Conservation (phyloP, 1,140 invertebrate genomes). For the Phenacoccus solenopsis region DNA sequence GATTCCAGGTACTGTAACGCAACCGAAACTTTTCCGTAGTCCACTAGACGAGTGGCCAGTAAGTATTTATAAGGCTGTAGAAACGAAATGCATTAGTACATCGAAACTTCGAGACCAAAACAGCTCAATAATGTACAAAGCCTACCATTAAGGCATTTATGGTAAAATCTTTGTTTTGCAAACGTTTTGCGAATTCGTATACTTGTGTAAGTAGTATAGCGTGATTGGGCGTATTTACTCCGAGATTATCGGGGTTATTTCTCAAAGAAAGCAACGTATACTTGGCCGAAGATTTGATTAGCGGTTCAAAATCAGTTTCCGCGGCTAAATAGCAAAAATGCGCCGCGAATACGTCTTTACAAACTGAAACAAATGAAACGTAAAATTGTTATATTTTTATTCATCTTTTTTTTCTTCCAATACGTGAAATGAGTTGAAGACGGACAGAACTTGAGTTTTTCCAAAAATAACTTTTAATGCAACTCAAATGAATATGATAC, state of each 20-base stretch:
- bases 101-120: conserved; percentile 20
- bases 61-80: conserved; percentile 56
- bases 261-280: conserved; percentile 68
- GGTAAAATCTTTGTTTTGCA: conserved; percentile 60
- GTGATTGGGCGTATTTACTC: conserved; percentile 43
- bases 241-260: conserved; percentile 28
- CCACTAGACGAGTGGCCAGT: conserved; percentile 57
- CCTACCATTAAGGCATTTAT: conserved; percentile 55
- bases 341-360: conserved; percentile 66
- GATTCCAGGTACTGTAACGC: conserved; percentile 71
- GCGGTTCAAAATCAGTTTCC: conserved; percentile 57
- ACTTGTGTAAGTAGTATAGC: conserved; percentile 89
- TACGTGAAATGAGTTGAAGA: no score
- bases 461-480: neutral
- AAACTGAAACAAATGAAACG: conserved; percentile 34
- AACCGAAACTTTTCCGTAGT: conserved; percentile 37
- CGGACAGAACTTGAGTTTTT: no score
- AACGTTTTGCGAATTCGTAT: conserved; percentile 79
- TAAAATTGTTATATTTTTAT: no score
- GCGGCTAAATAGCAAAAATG: conserved; percentile 91
- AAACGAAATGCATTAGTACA: conserved; percentile 16
- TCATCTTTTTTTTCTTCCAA: no score
- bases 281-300: conserved; percentile 46
- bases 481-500: neutral
- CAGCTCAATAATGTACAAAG: neutral